Conservation (phyloP, 2,797 vertebrate species). For the Iguana delicatissima region DNA sequence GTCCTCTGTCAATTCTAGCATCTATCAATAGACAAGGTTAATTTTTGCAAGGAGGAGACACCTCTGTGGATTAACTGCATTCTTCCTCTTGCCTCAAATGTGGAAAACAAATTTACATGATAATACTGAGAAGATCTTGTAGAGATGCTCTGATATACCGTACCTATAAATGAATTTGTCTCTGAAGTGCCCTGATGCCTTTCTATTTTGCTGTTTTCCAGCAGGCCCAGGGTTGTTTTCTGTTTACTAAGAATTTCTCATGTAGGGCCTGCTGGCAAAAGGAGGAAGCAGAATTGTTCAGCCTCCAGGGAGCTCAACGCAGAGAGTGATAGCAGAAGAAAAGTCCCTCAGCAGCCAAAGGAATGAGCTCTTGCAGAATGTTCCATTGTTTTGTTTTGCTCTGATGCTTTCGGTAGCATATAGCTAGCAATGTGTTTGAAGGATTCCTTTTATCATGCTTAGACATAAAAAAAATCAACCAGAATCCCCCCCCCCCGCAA, state of each 20-base stretch:
- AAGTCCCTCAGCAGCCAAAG: neutral
- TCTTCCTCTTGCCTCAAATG: constrained; percentile 31
- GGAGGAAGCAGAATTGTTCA: neutral
- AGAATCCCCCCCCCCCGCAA: no score
- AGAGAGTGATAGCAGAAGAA: constrained; percentile 7
- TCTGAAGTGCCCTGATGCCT: neutral
- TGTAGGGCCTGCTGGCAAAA: neutral
- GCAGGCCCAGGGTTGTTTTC: neutral
- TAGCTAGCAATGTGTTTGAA: neutral
- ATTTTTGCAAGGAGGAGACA: neutral
- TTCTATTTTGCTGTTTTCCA: neutral
- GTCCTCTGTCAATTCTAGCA: constrained; percentile 19
- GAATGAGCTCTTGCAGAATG: neutral
- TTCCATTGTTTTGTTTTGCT: constrained; percentile 13
- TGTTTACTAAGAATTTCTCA: constrained; percentile 15
- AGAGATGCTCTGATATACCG: neutral
- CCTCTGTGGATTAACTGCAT: constrained; percentile 28
- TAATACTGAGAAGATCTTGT: constrained; percentile 6
- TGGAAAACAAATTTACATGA: constrained; percentile 30
- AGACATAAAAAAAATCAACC: no score
- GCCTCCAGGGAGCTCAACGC: neutral
- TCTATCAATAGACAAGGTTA: neutral
- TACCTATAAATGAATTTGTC: rapidly evolving
- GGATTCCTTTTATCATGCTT: neutral
- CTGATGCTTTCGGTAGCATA: neutral